A percentile compares a stretch with the other conserved stretches of the same genome.
Evolutionary conservation across 1,140 invertebrate genomes (phyloP).

Genomic region (Cyrtorhinus lividipennis): DNA sequence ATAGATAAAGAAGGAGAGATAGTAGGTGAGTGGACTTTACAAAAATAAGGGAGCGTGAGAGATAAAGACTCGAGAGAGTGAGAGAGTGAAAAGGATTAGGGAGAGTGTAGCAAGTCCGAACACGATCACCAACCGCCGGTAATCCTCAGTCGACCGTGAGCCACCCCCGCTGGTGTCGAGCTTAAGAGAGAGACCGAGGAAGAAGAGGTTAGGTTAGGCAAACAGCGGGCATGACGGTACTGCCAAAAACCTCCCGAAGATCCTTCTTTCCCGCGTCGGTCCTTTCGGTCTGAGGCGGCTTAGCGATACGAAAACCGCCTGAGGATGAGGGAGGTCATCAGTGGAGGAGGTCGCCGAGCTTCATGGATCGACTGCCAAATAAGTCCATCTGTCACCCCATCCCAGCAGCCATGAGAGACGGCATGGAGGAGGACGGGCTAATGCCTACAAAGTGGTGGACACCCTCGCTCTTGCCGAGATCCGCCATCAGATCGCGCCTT

Average conservation of each 20-base stretch:
- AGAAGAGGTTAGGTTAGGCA: neutral
- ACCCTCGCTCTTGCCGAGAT: no score
- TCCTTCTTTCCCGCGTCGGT: neutral
- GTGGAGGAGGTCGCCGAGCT: neutral
- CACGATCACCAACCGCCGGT: neutral
- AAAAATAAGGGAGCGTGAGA: neutral
- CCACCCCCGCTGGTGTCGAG: neutral
- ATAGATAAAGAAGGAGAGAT: neutral
- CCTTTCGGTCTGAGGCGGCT: neutral
- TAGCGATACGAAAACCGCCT: neutral
- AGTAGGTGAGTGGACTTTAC: neutral
- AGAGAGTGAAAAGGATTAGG: neutral
- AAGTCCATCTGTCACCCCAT: slow-evolving; percentile 3
- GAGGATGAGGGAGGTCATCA: neutral
- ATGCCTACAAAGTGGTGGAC: neutral
- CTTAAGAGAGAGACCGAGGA: neutral
- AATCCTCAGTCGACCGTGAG: neutral
- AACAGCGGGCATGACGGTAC: neutral
- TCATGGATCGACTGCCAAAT: slow-evolving; percentile 5
- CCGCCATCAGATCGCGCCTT: no score
- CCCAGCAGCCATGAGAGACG: neutral
- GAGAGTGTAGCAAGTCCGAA: slow-evolving; percentile 1
- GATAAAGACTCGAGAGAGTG: no score
- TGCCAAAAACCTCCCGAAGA: neutral
- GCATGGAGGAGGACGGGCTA: neutral